Conservation (phyloP, 1,140 invertebrate genomes). For the Kradibia gibbosae region DNA sequence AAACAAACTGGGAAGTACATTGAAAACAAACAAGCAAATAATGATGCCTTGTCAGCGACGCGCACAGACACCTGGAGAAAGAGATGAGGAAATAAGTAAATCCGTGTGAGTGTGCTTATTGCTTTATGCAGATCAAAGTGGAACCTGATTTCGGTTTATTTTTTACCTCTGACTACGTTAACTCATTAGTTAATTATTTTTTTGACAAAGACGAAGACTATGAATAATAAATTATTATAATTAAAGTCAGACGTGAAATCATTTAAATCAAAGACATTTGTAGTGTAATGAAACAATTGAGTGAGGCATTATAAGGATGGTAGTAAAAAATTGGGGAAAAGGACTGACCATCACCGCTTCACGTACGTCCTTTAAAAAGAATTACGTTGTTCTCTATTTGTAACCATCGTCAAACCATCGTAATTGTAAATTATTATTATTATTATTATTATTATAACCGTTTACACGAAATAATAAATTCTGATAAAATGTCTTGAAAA, state of each 20-base stretch:
- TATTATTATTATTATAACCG: constrained; percentile 71
- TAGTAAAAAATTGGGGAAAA: constrained; percentile 32
- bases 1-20: constrained; percentile 2
- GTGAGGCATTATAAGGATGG: constrained; percentile 3
- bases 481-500: constrained; percentile 72
- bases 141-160: constrained; percentile 27
- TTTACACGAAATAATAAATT: constrained; percentile 74
- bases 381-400: constrained; percentile 71
- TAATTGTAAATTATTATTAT: constrained; percentile 74
- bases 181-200: neutral
- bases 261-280: constrained; percentile 26
- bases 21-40: constrained; percentile 40
- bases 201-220: constrained; percentile 18
- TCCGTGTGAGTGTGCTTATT: constrained; percentile 24
- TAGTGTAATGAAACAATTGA: constrained; percentile 5
- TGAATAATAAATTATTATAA: constrained; percentile 18
- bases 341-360: constrained; percentile 37
- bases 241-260: neutral
- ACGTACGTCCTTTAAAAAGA: constrained; percentile 41
- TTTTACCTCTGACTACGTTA: neutral
- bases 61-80: constrained; percentile 28
- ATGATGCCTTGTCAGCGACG: constrained; percentile 45
- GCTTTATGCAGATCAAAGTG: neutral
- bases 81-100: constrained; percentile 19
- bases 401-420: constrained; percentile 73